phyloP scores from a whole-genome alignment of 2,888 invertebrate genomes.

The Netelia inedita region DNA sequence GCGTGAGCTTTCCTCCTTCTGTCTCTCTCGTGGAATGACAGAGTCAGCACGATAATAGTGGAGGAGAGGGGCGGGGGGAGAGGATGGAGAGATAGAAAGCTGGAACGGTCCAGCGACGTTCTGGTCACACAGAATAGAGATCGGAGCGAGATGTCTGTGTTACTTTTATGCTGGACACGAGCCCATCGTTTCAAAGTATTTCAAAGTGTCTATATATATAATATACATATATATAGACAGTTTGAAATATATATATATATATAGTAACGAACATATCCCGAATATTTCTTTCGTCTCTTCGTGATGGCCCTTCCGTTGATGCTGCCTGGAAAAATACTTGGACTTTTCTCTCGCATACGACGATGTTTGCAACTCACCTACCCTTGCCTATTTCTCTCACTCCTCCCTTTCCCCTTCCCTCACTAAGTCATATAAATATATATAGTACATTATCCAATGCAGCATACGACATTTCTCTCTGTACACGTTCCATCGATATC shows the following conservation, averaged over 20 bases:
- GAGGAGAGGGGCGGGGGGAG: neutral
- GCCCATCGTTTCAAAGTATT: slow-evolving; percentile 80
- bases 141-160: slow-evolving; percentile 72
- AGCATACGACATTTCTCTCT: slow-evolving; percentile 39
- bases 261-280: slow-evolving; percentile 15
- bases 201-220: slow-evolving; percentile 68
- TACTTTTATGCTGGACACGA: slow-evolving; percentile 76
- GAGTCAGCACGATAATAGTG: neutral
- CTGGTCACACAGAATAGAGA: slow-evolving; percentile 70
- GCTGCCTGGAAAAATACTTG: slow-evolving; percentile 52
- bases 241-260: slow-evolving; percentile 33
- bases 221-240: too few species aligned
- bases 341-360: slow-evolving; percentile 29
- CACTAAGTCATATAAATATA: slow-evolving; percentile 18
- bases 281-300: slow-evolving; percentile 58
- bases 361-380: slow-evolving; percentile 24
- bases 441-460: slow-evolving; percentile 28
- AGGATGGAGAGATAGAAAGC: slow-evolving; percentile 46
- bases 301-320: slow-evolving; percentile 33
- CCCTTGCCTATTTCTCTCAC: slow-evolving; percentile 12
- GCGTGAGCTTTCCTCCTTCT: slow-evolving; percentile 40
- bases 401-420: neutral
- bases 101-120: slow-evolving; percentile 53
- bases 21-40: slow-evolving; percentile 31
- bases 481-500: slow-evolving; percentile 62